These are phyloP conservation scores for Ophioninae sp. DNA, from an alignment of 2,888 invertebrate species.

Conservation along the genomic window DNA sequence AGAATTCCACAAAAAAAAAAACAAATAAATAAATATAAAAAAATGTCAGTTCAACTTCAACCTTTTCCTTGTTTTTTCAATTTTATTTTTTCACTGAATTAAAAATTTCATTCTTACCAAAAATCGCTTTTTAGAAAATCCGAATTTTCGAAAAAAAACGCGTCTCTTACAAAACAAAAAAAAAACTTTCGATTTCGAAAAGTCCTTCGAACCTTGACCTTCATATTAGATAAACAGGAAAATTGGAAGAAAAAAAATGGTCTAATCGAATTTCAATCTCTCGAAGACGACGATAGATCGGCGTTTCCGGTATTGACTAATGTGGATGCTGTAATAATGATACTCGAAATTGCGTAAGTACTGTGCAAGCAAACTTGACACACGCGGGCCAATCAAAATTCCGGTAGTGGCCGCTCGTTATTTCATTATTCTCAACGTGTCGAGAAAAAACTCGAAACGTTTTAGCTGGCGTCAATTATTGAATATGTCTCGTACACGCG, in stretches of 20 bases:
- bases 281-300: neutral
- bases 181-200: too few species aligned
- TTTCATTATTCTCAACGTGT: constrained; percentile 18
- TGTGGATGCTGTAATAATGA: constrained; percentile 3
- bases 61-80: constrained; percentile 1
- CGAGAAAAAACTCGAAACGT: neutral
- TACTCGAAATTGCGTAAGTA: constrained; percentile 2
- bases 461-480: neutral
- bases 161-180: too few species aligned
- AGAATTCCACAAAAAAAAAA: constrained; percentile 10
- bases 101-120: constrained; percentile 20
- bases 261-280: too few species aligned
- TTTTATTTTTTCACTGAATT: neutral
- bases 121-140: neutral
- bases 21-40: neutral
- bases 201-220: too few species aligned
- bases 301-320: too few species aligned
- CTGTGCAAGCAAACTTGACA: constrained; percentile 42
- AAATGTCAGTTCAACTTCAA: constrained; percentile 17
- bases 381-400: constrained; percentile 20
- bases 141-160: neutral
- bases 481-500: neutral
- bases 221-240: too few species aligned
- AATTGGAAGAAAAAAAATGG: too few species aligned
- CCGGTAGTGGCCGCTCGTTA: constrained; percentile 2